These are phyloP conservation scores for Limanda limanda DNA, from an alignment of 2,113 vertebrate genomes.

Conservation along the genomic window DNA sequence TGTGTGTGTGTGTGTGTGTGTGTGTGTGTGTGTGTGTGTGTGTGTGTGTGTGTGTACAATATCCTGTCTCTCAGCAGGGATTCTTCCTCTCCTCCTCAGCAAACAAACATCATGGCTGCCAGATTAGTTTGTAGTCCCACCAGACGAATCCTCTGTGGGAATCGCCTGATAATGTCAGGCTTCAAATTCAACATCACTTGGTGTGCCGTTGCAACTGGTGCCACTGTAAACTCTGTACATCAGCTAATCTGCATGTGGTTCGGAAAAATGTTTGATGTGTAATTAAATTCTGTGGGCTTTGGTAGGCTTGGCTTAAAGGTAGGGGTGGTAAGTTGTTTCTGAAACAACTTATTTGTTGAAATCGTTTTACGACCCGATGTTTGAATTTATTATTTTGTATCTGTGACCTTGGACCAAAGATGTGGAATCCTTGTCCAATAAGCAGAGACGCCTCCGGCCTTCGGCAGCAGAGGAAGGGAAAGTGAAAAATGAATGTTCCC, in stretches of 20 bases:
- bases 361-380: too few relatives aligned
- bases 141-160: constrained; percentile 42
- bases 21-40: background rate
- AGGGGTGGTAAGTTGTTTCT: too few relatives aligned
- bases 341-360: too few relatives aligned
- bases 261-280: background rate
- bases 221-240: constrained; percentile 11
- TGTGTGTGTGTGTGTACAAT: constrained; percentile 2
- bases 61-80: constrained; percentile 47
- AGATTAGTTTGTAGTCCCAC: constrained; percentile 32
- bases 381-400: background rate
- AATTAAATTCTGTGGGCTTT: background rate
- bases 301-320: background rate
- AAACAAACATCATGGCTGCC: constrained; percentile 58
- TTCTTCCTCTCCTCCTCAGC: constrained; percentile 53
- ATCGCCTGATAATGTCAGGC: constrained; percentile 17
- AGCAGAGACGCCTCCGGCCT: constrained; percentile 6
- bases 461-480: constrained; percentile 24
- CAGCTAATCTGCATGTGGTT: background rate
- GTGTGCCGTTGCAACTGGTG: background rate
- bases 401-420: constrained; percentile 24
- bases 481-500: constrained; percentile 50
- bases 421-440: constrained; percentile 24
- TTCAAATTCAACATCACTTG: background rate
- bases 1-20: too few relatives aligned